Percentiles rank a stretch among this genome's conserved stretches.
Conservation (phyloP, 1,140 invertebrate species). For the Bombus fervidus region DNA sequence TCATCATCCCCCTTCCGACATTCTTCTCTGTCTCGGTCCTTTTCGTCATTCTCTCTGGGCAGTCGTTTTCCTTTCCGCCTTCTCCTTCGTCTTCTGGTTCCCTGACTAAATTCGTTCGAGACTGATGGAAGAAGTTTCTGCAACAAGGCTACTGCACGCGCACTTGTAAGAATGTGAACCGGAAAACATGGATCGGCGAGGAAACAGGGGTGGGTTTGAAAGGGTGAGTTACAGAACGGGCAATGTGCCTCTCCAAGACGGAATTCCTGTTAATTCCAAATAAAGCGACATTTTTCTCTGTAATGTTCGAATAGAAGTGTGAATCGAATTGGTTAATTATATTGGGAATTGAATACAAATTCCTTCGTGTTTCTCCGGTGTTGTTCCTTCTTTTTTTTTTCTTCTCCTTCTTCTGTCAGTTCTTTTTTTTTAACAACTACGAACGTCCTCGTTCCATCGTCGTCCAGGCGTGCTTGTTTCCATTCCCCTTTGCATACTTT, state of each 20-base stretch:
- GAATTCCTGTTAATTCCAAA: slow-evolving; percentile 52
- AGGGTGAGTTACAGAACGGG: no score
- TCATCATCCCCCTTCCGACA: neutral
- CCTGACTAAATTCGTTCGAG: neutral
- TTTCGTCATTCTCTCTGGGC: neutral
- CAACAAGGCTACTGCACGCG: no score
- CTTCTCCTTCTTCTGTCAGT: neutral
- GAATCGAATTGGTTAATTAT: slow-evolving; percentile 49
- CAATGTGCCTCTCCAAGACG: neutral
- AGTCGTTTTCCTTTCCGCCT: neutral
- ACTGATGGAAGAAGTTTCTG: slow-evolving; percentile 6
- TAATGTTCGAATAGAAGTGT: slow-evolving; percentile 33
- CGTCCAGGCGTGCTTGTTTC: slow-evolving; percentile 30
- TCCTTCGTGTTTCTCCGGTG: neutral
- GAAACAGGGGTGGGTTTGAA: neutral
- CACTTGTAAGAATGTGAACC: slow-evolving; percentile 27
- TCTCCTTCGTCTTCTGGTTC: neutral
- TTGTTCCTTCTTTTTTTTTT: neutral
- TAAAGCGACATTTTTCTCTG: slow-evolving; percentile 43
- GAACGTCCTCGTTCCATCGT: neutral
- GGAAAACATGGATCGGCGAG: neutral
- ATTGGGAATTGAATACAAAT: slow-evolving; percentile 44
- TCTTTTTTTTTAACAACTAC: slow-evolving; percentile 1
- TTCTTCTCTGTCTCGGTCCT: neutral
- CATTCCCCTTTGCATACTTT: slow-evolving; percentile 23